A percentile compares a stretch with the other conserved stretches of the same genome.
phyloP scores from a whole-genome alignment of 2,797 vertebrate genomes.

The Spea hammondii region DNA sequence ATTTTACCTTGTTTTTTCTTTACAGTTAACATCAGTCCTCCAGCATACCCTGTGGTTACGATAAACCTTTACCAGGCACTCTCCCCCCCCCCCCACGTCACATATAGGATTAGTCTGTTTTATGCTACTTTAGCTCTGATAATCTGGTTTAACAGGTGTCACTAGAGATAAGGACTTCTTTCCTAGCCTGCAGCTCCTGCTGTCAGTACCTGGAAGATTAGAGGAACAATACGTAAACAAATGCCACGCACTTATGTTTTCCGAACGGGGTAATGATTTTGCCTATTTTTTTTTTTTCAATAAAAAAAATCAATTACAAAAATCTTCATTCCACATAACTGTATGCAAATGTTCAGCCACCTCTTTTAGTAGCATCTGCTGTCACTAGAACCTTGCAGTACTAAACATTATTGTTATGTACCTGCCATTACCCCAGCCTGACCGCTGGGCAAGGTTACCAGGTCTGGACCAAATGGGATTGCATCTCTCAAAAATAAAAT shows the following conservation, averaged over 20 bases:
- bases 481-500: too few relatives aligned
- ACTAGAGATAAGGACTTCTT: constrained; percentile 21
- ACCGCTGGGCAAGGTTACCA: too few relatives aligned
- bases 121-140: constrained; percentile 35
- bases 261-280: neutral
- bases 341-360: too few relatives aligned
- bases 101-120: constrained; percentile 32
- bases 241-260: neutral
- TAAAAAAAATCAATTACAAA: neutral
- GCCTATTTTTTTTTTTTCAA: neutral
- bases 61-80: neutral
- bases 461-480: too few relatives aligned
- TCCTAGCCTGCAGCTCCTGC: constrained; percentile 7
- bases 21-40: neutral
- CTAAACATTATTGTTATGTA: too few relatives aligned
- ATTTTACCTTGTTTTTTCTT: constrained; percentile 16
- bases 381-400: too few relatives aligned
- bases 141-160: constrained; percentile 49
- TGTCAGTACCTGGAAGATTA: constrained; percentile 1
- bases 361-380: too few relatives aligned
- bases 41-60: neutral
- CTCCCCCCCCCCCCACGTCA: neutral
- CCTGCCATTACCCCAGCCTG: too few relatives aligned
- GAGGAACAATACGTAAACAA: neutral
- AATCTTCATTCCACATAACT: neutral